phyloP scores from a whole-genome alignment of 2,113 vertebrate species.

The Arizona elegans region DNA sequence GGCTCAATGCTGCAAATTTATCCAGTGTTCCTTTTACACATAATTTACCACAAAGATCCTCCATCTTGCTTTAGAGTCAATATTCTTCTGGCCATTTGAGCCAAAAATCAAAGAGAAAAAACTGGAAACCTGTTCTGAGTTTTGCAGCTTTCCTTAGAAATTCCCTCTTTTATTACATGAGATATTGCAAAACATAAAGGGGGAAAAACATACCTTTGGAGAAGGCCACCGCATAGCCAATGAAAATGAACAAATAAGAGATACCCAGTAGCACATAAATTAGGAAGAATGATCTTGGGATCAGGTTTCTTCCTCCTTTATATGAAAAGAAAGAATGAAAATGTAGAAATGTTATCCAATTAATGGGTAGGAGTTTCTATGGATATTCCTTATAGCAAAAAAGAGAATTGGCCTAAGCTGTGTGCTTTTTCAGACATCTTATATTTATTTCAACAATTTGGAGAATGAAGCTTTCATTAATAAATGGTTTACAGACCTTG shows the following conservation, averaged over 20 bases:
- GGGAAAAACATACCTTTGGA: constrained; percentile 40
- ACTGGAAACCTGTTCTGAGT: not conserved
- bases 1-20: not conserved
- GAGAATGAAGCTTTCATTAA: not conserved
- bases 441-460: not conserved
- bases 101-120: no score
- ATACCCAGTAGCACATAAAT: constrained; percentile 30
- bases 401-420: not conserved
- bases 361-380: not conserved
- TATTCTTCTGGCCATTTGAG: not conserved
- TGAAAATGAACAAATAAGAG: constrained; percentile 35
- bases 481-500: not conserved
- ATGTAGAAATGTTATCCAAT: not conserved
- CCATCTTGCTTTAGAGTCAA: not conserved
- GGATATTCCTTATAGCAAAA: not conserved
- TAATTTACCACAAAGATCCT: not conserved
- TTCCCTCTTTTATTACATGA: not conserved
- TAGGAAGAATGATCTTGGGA: not conserved
- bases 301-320: constrained; percentile 34
- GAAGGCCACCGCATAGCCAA: constrained; percentile 14
- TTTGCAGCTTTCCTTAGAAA: not conserved
- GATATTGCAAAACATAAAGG: not conserved
- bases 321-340: not conserved
- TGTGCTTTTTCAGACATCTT: not conserved
- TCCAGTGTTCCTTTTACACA: not conserved